These are phyloP conservation scores for Clytia hemisphaerica DNA, from an alignment of 30 jellyfish, hydroid and myxozoan species.

Conservation along the genomic window DNA sequence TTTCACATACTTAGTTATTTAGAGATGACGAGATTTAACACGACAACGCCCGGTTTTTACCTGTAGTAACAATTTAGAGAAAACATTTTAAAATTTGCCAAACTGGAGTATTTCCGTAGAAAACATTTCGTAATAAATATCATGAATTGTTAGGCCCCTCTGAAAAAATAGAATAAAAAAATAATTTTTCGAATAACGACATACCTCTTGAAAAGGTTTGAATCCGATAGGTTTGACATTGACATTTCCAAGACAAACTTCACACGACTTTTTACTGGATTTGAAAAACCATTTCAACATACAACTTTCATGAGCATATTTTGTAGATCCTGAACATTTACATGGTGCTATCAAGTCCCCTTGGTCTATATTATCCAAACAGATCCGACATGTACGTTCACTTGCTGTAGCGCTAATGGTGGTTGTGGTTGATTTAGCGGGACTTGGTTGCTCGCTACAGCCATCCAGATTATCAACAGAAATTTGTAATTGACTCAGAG, in stretches of 20 bases:
- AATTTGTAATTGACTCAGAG: too few species aligned
- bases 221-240: slow-evolving; percentile 83
- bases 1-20: too few species aligned
- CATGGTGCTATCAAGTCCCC: slow-evolving; percentile 85
- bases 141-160: too few species aligned
- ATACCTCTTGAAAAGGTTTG: slow-evolving; percentile 91
- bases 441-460: too few species aligned
- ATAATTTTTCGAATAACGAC: neutral
- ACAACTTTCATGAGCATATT: slow-evolving; percentile 89
- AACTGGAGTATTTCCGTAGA: too few species aligned
- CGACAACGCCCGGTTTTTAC: too few species aligned
- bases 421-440: slow-evolving; percentile 39
- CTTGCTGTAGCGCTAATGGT: slow-evolving; percentile 17
- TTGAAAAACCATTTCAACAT: slow-evolving; percentile 79
- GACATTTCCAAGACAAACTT: slow-evolving; percentile 78
- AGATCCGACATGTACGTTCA: slow-evolving; percentile 72
- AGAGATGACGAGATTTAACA: too few species aligned
- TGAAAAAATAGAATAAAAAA: too few species aligned
- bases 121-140: too few species aligned
- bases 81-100: too few species aligned
- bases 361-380: slow-evolving; percentile 59
- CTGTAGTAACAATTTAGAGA: too few species aligned
- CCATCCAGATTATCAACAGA: too few species aligned
- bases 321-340: slow-evolving; percentile 89
- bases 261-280: slow-evolving; percentile 72